Evolutionary conservation across 2,113 vertebrate genomes (phyloP).

Genomic region (Nipponia nippon): DNA sequence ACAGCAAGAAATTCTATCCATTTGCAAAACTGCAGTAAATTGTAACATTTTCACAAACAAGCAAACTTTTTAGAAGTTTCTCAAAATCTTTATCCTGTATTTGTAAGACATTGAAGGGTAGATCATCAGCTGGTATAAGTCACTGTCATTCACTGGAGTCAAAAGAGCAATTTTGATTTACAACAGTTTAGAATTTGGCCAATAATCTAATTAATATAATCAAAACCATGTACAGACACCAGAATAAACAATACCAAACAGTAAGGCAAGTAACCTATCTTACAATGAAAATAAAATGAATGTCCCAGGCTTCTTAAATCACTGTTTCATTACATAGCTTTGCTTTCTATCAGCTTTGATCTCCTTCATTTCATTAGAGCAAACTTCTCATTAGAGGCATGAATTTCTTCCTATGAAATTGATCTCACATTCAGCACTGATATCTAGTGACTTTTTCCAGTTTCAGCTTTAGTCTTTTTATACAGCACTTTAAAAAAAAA

Average conservation of each 20-base stretch:
- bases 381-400: slow-evolving; percentile 70
- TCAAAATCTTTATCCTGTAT: background rate
- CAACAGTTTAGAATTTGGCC: slow-evolving; percentile 51
- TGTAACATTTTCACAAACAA: slow-evolving; percentile 23
- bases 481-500: background rate
- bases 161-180: slow-evolving; percentile 47
- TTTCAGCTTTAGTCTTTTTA: slow-evolving; percentile 57
- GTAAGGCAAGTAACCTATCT: slow-evolving; percentile 72
- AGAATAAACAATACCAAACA: slow-evolving; percentile 69
- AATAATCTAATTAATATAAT: slow-evolving; percentile 76
- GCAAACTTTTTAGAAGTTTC: background rate
- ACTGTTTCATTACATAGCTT: slow-evolving; percentile 69
- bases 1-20: slow-evolving; percentile 41
- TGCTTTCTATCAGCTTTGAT: slow-evolving; percentile 78
- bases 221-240: slow-evolving; percentile 67
- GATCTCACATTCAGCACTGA: slow-evolving; percentile 60
- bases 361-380: slow-evolving; percentile 71
- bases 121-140: slow-evolving; percentile 25
- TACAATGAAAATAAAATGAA: slow-evolving; percentile 71
- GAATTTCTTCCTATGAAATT: slow-evolving; percentile 71
- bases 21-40: slow-evolving; percentile 33
- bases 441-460: slow-evolving; percentile 68
- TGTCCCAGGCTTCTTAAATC: slow-evolving; percentile 75
- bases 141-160: slow-evolving; percentile 38
- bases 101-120: background rate